Evolutionary conservation across 2,113 vertebrate species (phyloP).

Genomic region (Sylvilagus bachmani): DNA sequence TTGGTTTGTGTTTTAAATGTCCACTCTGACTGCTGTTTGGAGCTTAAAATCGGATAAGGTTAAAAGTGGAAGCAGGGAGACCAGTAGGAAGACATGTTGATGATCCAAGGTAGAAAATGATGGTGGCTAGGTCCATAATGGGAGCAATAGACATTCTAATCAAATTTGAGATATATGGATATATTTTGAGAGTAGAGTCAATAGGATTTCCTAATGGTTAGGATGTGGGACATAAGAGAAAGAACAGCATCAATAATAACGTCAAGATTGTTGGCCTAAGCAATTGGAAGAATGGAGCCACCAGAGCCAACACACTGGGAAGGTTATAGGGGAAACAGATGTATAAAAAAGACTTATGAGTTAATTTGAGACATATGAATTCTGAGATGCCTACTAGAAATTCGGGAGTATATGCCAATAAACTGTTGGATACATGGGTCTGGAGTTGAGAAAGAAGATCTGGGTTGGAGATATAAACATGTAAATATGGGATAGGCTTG

Average conservation of each 20-base stretch:
- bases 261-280: background rate
- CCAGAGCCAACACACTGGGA: background rate
- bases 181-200: background rate
- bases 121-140: background rate
- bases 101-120: background rate
- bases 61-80: background rate
- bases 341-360: background rate
- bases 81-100: background rate
- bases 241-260: background rate
- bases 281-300: background rate
- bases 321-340: background rate
- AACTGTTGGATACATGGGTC: background rate
- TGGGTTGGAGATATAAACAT: background rate
- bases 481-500: too few relatives aligned
- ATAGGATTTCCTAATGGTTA: background rate
- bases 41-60: background rate
- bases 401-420: background rate
- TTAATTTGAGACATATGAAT: background rate
- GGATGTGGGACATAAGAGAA: background rate
- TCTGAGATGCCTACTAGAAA: background rate
- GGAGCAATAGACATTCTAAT: background rate
- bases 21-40: background rate
- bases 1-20: slow-evolving; percentile 48
- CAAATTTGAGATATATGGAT: background rate
- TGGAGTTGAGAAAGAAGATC: background rate